A percentile compares a stretch with the other conserved stretches of the same genome.
phyloP scores from a whole-genome alignment of 1,140 invertebrate species.

The Lethrus apterus region DNA sequence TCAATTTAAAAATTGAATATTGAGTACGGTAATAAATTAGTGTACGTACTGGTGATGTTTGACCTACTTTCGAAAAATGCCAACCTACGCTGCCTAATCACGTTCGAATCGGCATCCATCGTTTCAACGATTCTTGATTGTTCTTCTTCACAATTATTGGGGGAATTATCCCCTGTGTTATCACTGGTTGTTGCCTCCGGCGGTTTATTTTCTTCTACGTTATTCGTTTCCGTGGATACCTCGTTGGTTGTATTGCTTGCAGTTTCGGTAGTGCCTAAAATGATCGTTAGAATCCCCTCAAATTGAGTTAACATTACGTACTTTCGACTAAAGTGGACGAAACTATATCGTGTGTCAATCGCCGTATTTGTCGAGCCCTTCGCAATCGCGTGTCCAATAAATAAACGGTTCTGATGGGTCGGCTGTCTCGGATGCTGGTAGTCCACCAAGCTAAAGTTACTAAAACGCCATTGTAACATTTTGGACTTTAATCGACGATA shows the following conservation, averaged over 20 bases:
- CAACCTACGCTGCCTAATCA: slow-evolving; percentile 31
- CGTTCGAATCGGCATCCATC: slow-evolving; percentile 42
- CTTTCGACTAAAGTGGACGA: slow-evolving; percentile 33
- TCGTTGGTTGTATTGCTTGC: slow-evolving; percentile 28
- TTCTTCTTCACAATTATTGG: slow-evolving; percentile 27
- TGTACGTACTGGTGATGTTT: background rate
- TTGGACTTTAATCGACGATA: slow-evolving; percentile 4
- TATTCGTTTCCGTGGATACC: background rate
- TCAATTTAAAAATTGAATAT: background rate
- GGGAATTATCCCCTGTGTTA: background rate
- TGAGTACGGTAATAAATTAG: background rate
- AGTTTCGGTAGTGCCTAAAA: slow-evolving; percentile 46
- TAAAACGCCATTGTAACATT: slow-evolving; percentile 21
- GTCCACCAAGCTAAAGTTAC: slow-evolving; percentile 35
- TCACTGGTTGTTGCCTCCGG: slow-evolving; percentile 14
- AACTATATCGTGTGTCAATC: slow-evolving; percentile 33
- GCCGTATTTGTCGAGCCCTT: slow-evolving; percentile 18
- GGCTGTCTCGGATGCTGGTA: slow-evolving; percentile 32
- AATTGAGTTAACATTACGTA: slow-evolving; percentile 3
- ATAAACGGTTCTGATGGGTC: slow-evolving; percentile 31
- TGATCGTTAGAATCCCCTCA: slow-evolving; percentile 21
- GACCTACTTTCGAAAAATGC: slow-evolving; percentile 27
- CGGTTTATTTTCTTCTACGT: slow-evolving; percentile 13
- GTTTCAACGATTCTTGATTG: slow-evolving; percentile 48
- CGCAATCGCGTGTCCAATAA: slow-evolving; percentile 29